These are phyloP conservation scores for Chelon auratus DNA, from an alignment of 2,797 vertebrate genomes.

Conservation along the genomic window DNA sequence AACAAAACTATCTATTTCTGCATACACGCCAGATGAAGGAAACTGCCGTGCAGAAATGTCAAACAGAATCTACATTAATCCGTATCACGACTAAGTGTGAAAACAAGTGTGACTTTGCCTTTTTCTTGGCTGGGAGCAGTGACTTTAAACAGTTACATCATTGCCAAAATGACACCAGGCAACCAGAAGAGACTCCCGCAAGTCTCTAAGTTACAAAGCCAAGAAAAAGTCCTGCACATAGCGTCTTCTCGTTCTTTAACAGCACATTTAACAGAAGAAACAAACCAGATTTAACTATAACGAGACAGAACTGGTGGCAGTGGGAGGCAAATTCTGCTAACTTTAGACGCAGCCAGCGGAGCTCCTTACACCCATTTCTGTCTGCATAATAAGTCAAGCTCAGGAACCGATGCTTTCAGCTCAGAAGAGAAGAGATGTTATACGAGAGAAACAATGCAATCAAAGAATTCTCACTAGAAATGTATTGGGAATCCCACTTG, in stretches of 20 bases:
- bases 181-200: background rate
- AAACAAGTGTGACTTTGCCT: background rate
- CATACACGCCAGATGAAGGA: background rate
- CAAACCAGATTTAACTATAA: background rate
- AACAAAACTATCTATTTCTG: background rate
- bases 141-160: background rate
- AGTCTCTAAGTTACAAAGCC: background rate
- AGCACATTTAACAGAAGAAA: background rate
- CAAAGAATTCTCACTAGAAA: no score
- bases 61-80: background rate
- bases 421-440: background rate
- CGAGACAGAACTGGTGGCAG: no score
- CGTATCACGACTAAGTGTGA: background rate
- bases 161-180: background rate
- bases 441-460: no score
- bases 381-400: background rate
- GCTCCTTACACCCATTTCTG: background rate
- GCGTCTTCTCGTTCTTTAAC: background rate
- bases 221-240: background rate
- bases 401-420: background rate
- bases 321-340: background rate
- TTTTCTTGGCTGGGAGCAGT: background rate
- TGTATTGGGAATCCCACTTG: no score
- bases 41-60: background rate
- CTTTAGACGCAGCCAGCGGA: background rate